Base-by-base conservation (phyloP, 2,888 invertebrate genomes). In the Watsonalla binaria region DNA sequence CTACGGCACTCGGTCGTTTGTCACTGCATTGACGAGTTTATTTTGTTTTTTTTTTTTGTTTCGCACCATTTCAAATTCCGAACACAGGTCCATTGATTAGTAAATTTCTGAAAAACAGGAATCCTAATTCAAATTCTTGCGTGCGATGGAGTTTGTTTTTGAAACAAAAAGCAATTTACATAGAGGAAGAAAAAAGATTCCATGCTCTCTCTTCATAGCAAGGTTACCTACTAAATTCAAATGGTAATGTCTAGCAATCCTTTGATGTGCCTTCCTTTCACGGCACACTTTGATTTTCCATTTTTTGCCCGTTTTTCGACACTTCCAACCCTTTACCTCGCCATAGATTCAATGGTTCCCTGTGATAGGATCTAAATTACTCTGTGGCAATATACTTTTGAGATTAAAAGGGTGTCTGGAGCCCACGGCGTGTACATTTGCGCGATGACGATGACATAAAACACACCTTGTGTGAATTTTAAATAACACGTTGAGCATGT, bases 371-470 rank as follows among this genome's bases (percentile, higher is more conserved):
- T 86, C 86, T 86, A 86, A 88, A 88, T 87, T 86, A 85, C 85
- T 76, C 70, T 74, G 78, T 81, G 76, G 81, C 78, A 83, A 84
- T 76, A 80, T 81, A 82, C 86, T 85, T 84, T 78, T 79, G 78
- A 82, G 85, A 86, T 86, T 85, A 84, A 86, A 87, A 78, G 85
- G 87, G 86, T 84, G 87, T 89, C 87, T 88, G 87, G 68, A 61
- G 80, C 84, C 83, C 60, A 70, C 66, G 85, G 87, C 72, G 67
- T 60, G 61, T 66, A 59, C 61, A 65, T 63, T 62, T 60, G 63
- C 63, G 63, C 61, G 60, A 59, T 60, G 61, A 56, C 51, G 60
- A 66, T 66, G 57, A 62, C 61, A 59, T 54, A 61, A 48, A 37
- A 48, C 48, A 14, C 6, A 13, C 34, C 14, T 48, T n/a, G n/a